Base-by-base conservation (phyloP, 2,888 invertebrate genomes). In the Automeris io region DNA sequence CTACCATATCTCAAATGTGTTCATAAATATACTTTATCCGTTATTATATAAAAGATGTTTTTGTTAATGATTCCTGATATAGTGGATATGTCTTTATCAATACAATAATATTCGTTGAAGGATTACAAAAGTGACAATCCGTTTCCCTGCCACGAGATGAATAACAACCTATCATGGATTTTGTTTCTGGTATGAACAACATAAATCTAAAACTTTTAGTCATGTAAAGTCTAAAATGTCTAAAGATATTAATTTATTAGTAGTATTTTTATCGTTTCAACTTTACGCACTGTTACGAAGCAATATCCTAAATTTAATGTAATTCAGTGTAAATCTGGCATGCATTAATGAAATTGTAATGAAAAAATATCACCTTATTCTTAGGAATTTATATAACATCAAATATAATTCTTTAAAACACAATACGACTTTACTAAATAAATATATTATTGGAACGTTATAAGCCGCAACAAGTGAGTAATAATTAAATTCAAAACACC, bases 71-170 rank as follows among this genome's bases (percentile, higher is more conserved):
- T 76, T 54, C 66, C 67, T 53, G 73, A 66, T 46, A 68, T 53
- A 71, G 81, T 80, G 80, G 85, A 80, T 67, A 83, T 83, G 83
- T 79, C 81, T 51, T 64, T 83, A 70, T 83, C 81, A 57, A 83
- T 83, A 76, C 82, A 85, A 66, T 85, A 83, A 70, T 60, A 62
- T 55, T 51, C 51, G 55, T 62, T 62, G 61, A 66, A 61, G 59
- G 62, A 55, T 48, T 54, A 46, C 39, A 45, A 52, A 57, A 56
- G 69, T 72, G 70, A 60, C 54, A 53, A 54, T 45, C 43, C 46
- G 54, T 56, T 58, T 52, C 56, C 66, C 60, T 57, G 63, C 62
- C 57, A 66, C 81, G 82, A 80, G 70, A 86, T 86, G 85, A 70
- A 64, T 74, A 68, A 68, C 77, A 60, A 65, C 57, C 54, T 71